Conservation (phyloP, 1,140 invertebrate genomes). For the Orussus abietinus region DNA sequence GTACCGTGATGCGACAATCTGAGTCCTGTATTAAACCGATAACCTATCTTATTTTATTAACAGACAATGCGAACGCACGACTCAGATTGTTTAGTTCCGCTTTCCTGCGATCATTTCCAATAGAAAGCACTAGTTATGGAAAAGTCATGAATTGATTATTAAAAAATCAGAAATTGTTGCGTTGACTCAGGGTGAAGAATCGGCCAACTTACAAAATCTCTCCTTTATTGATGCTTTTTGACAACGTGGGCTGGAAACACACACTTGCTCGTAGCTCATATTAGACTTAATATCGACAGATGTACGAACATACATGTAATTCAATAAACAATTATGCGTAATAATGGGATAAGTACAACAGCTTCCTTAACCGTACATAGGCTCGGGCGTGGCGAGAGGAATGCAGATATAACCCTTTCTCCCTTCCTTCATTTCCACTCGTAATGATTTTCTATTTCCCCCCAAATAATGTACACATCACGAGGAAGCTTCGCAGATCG, state of each 20-base stretch:
- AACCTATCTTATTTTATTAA: too few relatives aligned
- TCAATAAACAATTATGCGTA: slow-evolving; percentile 27
- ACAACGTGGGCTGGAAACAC: slow-evolving; percentile 37
- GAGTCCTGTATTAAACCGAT: too few relatives aligned
- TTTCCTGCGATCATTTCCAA: too few relatives aligned
- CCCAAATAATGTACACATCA: slow-evolving; percentile 7
- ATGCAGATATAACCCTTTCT: slow-evolving; percentile 1
- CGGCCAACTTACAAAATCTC: slow-evolving; percentile 30
- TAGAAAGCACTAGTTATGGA: too few relatives aligned
- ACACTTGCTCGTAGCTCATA: slow-evolving; percentile 31
- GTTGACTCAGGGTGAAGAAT: too few relatives aligned
- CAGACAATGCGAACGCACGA: too few relatives aligned
- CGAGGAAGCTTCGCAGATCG: slow-evolving; percentile 9
- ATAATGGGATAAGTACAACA: slow-evolving; percentile 6
- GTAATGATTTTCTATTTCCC: slow-evolving; percentile 3
- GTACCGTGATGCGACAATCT: too few relatives aligned
- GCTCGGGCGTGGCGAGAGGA: background rate
- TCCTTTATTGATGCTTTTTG: slow-evolving; percentile 35
- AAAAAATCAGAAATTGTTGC: too few relatives aligned
- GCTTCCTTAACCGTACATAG: slow-evolving; percentile 7
- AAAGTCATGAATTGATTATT: too few relatives aligned
- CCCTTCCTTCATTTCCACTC: background rate
- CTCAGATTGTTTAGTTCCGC: too few relatives aligned
- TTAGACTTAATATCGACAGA: slow-evolving; percentile 33
- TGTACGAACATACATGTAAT: slow-evolving; percentile 33